Percentiles rank a stretch among this genome's conserved stretches.
Conservation (phyloP, 1,140 invertebrate species). For the Lepidurus couesii region DNA sequence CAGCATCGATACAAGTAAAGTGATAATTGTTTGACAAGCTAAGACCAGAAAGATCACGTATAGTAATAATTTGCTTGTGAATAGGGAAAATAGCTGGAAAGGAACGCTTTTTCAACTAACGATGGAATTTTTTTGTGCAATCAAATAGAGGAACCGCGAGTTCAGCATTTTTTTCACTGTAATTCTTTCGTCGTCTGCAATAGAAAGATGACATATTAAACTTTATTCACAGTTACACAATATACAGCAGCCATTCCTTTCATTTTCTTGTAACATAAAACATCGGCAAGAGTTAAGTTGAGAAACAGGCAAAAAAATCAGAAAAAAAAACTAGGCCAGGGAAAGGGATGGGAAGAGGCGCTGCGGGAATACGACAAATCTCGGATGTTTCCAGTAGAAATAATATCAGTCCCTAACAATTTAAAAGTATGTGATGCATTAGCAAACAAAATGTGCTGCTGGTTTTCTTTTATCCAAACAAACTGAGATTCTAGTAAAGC, state of each 20-base stretch:
- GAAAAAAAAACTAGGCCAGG: not conserved
- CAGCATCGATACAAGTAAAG: too few relatives aligned
- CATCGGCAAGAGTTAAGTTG: conserved; percentile 21
- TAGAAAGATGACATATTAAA: conserved; percentile 44
- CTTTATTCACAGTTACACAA: conserved; percentile 44
- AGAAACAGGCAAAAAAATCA: not conserved
- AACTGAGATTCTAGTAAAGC: conserved; percentile 18
- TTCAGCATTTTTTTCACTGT: too few relatives aligned
- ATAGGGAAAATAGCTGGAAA: too few relatives aligned
- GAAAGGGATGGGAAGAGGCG: not conserved
- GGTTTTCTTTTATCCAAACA: not conserved
- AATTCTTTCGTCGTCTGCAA: not conserved
- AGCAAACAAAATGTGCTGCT: not conserved
- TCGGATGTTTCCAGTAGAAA: not conserved
- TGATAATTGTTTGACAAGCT: too few relatives aligned
- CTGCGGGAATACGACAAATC: not conserved
- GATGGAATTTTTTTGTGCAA: too few relatives aligned
- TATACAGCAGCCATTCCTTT: conserved; percentile 40
- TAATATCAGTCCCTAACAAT: conserved; percentile 14
- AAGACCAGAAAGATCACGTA: too few relatives aligned
- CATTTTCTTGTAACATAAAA: conserved; percentile 20
- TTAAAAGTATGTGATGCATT: not conserved
- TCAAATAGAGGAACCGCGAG: not conserved
- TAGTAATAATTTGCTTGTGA: too few relatives aligned
- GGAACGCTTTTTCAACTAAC: too few relatives aligned